Conservation (phyloP, 2,113 vertebrate species). For the Neodon shergylaensis region DNA sequence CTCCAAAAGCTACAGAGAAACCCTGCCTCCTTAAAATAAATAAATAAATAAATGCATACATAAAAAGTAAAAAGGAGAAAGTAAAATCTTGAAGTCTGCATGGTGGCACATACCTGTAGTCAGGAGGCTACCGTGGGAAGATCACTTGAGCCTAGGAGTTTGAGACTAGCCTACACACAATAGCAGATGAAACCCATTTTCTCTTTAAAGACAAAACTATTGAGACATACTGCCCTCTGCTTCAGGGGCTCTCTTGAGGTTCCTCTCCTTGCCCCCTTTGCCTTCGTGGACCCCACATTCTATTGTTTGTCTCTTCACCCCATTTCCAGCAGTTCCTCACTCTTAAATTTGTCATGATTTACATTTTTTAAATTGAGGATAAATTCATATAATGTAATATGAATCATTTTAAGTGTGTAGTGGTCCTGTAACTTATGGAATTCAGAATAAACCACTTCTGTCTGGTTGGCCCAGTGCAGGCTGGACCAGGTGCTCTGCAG, state of each 20-base stretch:
- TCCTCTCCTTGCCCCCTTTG: not conserved
- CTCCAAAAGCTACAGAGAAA: not conserved
- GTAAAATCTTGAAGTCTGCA: not conserved
- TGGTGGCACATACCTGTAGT: not conserved
- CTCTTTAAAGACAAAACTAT: not conserved
- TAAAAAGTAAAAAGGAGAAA: not conserved
- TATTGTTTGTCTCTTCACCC: not conserved
- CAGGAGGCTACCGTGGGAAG: too few species aligned
- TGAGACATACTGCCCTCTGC: too few species aligned
- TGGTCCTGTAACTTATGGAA: not conserved
- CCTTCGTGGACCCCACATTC: not conserved
- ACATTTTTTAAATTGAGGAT: not conserved
- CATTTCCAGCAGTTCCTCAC: not conserved
- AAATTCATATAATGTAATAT: not conserved
- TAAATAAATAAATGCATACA: too few species aligned
- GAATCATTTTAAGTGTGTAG: not conserved
- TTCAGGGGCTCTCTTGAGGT: not conserved
- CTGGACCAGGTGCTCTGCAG: fast-evolving
- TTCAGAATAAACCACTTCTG: fast-evolving
- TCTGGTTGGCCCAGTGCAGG: not conserved
- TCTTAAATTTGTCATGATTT: not conserved
- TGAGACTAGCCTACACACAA: not conserved
- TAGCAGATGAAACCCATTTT: not conserved
- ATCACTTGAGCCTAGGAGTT: not conserved
- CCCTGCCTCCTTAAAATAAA: not conserved